A percentile compares a stretch with the other conserved stretches of the same genome.
Evolutionary conservation across 2,888 invertebrate genomes (phyloP).

Genomic region (Ceraclea dissimilis): DNA sequence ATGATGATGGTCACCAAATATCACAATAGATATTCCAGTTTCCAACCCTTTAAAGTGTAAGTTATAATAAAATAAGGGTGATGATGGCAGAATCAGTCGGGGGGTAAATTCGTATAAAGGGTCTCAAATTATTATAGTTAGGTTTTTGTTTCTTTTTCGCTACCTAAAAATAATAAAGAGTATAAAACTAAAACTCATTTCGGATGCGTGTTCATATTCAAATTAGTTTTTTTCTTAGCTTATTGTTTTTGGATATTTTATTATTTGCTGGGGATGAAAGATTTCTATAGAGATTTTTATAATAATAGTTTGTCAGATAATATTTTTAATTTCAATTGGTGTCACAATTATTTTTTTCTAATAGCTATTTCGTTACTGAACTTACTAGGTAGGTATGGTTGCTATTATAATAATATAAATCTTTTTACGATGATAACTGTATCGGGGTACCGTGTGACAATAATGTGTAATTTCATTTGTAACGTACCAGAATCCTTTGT

Average conservation of each 20-base stretch:
- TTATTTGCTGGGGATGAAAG: conserved; percentile 7
- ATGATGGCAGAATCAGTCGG: conserved; percentile 7
- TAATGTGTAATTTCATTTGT: background rate
- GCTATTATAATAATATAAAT: background rate
- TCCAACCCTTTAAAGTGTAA: too few relatives aligned
- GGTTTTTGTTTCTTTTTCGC: conserved; percentile 25
- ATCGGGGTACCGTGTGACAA: conserved; percentile 15
- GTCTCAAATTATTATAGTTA: conserved; percentile 13
- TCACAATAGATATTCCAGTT: too few relatives aligned
- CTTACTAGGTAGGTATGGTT: too few relatives aligned
- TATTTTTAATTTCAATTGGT: conserved; percentile 25
- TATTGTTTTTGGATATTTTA: conserved; percentile 23
- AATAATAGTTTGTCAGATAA: conserved; percentile 19
- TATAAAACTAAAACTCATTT: conserved; percentile 22
- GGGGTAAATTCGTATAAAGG: conserved; percentile 19
- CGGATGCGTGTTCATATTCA: conserved; percentile 22
- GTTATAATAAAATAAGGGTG: too few relatives aligned
- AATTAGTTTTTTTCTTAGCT: conserved; percentile 24
- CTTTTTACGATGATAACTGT: background rate
- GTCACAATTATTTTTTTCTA: conserved; percentile 13
- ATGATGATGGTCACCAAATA: too few relatives aligned
- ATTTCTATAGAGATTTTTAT: conserved; percentile 18
- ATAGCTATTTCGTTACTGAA: too few relatives aligned
- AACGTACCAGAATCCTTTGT: too few relatives aligned
- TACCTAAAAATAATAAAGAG: conserved; percentile 26